Percentiles rank a stretch among this genome's conserved stretches.
Evolutionary conservation across 2,888 invertebrate species (phyloP).

Genomic region (Eupeodes latifasciatus): DNA sequence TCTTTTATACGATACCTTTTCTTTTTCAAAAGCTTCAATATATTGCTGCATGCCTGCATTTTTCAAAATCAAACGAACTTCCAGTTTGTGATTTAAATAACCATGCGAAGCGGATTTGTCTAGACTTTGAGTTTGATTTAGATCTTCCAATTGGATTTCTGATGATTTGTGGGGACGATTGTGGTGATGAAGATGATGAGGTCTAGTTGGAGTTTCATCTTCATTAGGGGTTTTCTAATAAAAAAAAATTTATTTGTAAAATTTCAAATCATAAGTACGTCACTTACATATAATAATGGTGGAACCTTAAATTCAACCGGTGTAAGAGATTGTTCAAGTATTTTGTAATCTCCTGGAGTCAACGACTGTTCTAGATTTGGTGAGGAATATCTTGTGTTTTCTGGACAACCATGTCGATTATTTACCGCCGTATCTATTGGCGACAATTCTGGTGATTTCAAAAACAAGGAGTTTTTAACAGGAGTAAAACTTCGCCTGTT

Average conservation of each 20-base stretch:
- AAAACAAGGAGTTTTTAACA: slow-evolving; percentile 46
- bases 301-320: slow-evolving; percentile 62
- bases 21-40: slow-evolving; percentile 57
- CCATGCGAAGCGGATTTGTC: slow-evolving; percentile 68
- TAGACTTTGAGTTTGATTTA: slow-evolving; percentile 49
- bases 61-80: slow-evolving; percentile 65
- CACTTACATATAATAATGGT: slow-evolving; percentile 41
- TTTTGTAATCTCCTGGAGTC: slow-evolving; percentile 51
- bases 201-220: slow-evolving; percentile 55
- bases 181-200: background rate
- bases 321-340: slow-evolving; percentile 33
- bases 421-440: slow-evolving; percentile 52
- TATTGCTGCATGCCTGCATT: slow-evolving; percentile 70
- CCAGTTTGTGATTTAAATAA: slow-evolving; percentile 69
- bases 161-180: background rate
- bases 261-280: background rate
- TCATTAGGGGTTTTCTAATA: slow-evolving; percentile 27
- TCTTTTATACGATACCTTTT: slow-evolving; percentile 29
- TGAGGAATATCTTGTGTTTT: background rate
- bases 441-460: slow-evolving; percentile 61
- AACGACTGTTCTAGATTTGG: slow-evolving; percentile 9
- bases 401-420: slow-evolving; percentile 10
- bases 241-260: background rate
- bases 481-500: slow-evolving; percentile 68
- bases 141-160: slow-evolving; percentile 42